Evolutionary conservation across 2,888 invertebrate species (phyloP).

Genomic region (Syrista parreyssii): DNA sequence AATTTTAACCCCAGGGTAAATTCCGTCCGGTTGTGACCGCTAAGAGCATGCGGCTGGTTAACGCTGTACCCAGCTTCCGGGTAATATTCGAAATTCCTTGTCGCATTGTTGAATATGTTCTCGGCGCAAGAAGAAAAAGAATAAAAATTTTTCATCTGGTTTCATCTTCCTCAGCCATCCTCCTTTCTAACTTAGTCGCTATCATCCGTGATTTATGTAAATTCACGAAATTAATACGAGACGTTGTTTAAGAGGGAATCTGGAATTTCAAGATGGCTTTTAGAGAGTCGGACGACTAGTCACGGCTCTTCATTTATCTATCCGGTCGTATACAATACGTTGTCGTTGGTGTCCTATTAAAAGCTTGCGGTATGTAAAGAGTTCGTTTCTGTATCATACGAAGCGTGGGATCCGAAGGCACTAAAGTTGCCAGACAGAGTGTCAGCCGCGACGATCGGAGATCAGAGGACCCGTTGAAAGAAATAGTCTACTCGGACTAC

Average conservation of each 20-base stretch:
- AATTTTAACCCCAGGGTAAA: slow-evolving; percentile 29
- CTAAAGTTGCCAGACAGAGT: slow-evolving; percentile 21
- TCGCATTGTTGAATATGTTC: neutral
- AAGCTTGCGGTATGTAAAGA: slow-evolving; percentile 14
- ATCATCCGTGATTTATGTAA: neutral
- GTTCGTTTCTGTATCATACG: slow-evolving; percentile 4
- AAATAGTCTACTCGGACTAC: slow-evolving; percentile 44
- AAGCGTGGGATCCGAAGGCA: slow-evolving; percentile 9
- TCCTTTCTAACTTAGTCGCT: neutral
- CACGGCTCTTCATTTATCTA: neutral
- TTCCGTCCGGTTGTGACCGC: slow-evolving; percentile 15
- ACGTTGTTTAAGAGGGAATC: neutral
- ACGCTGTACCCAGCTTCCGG: neutral
- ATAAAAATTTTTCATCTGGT: neutral
- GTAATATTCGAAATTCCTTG: neutral
- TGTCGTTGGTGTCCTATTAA: slow-evolving; percentile 14
- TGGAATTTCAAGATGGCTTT: neutral
- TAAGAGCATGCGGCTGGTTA: slow-evolving; percentile 5
- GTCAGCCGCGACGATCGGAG: slow-evolving; percentile 34
- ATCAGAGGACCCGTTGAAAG: slow-evolving; percentile 54
- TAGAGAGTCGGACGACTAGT: neutral
- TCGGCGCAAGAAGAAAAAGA: no score
- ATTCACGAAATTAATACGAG: neutral
- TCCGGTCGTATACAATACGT: neutral
- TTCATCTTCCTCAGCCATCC: neutral